Evolutionary conservation across 2,797 vertebrate genomes (phyloP).

Genomic region (Staurois parvus): DNA sequence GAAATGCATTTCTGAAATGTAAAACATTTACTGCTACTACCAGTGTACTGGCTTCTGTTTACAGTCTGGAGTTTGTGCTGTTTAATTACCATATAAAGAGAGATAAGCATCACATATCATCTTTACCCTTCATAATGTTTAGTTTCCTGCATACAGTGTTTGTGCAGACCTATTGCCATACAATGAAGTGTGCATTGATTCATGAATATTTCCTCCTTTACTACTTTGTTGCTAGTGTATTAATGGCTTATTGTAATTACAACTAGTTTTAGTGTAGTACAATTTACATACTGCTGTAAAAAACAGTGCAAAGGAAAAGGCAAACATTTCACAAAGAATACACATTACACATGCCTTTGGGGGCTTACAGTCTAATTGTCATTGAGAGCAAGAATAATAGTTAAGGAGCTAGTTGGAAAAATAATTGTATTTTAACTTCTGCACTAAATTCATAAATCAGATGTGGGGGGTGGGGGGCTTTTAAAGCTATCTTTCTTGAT

Average conservation of each 20-base stretch:
- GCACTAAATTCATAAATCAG: no score
- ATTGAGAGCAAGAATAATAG: neutral
- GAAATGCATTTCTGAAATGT: constrained; percentile 16
- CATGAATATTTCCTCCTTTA: neutral
- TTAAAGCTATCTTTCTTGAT: neutral
- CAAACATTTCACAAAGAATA: neutral
- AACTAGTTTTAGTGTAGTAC: neutral
- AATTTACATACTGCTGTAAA: neutral
- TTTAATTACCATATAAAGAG: constrained; percentile 53
- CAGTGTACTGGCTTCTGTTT: constrained; percentile 38
- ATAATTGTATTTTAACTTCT: neutral
- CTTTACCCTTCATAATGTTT: constrained; percentile 48
- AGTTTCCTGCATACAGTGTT: constrained; percentile 26
- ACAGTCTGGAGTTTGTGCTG: constrained; percentile 16
- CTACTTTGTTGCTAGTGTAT: constrained; percentile 7
- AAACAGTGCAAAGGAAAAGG: neutral
- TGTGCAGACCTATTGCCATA: constrained; percentile 15
- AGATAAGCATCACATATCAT: constrained; percentile 45
- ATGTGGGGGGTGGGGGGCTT: no score
- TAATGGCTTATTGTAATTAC: neutral
- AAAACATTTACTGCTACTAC: constrained; percentile 45
- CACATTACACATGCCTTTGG: neutral
- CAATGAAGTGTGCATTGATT: neutral
- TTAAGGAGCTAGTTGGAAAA: neutral
- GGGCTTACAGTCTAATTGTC: neutral